Percentiles rank a stretch among this genome's conserved stretches.
phyloP scores from a whole-genome alignment of 2,113 vertebrate genomes.

The Herpailurus yagouaroundi region DNA sequence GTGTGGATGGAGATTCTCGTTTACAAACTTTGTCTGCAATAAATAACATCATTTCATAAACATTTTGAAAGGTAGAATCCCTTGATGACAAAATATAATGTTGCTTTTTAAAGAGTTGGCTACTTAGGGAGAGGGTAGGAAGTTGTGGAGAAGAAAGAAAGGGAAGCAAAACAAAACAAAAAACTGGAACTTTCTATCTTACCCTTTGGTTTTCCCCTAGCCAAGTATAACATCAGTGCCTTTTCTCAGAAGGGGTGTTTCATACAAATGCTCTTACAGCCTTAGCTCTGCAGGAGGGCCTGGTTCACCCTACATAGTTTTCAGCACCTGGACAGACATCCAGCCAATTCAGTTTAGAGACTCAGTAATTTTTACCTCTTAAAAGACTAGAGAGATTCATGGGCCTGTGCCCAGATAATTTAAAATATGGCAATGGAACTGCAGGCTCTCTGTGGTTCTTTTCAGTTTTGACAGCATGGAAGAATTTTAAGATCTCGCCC shows the following conservation, averaged over 20 bases:
- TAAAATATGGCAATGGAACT: neutral
- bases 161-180: neutral
- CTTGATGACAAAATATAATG: neutral
- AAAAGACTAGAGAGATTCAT: slow-evolving; percentile 15
- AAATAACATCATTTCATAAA: slow-evolving; percentile 34
- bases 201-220: neutral
- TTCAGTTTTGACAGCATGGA: neutral
- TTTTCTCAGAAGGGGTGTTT: slow-evolving; percentile 49
- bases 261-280: neutral
- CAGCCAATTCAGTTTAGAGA: neutral
- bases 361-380: neutral
- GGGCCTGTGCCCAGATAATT: neutral
- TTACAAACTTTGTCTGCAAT: slow-evolving; percentile 20
- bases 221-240: neutral
- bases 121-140: neutral
- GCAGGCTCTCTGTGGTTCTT: neutral
- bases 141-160: neutral
- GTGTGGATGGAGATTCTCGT: neutral
- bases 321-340: neutral
- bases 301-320: neutral
- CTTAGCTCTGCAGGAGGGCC: neutral
- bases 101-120: slow-evolving; percentile 3
- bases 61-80: neutral
- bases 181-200: neutral
- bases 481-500: neutral